Conservation (phyloP, 2,113 vertebrate species). For the Lethenteron reissneri region DNA sequence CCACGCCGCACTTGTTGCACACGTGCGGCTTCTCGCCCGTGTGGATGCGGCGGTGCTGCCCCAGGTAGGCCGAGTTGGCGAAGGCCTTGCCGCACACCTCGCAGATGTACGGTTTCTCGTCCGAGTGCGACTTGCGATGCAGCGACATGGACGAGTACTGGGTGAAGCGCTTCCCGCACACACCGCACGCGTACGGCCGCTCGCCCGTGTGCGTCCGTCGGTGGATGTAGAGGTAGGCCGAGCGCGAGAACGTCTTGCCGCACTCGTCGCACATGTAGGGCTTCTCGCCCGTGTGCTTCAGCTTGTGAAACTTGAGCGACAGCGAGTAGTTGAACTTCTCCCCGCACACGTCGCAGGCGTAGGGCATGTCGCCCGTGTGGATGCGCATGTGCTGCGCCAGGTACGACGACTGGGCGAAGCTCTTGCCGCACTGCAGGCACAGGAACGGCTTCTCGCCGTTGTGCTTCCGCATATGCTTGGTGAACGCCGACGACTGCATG, state of each 20-base stretch:
- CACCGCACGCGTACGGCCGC: not conserved
- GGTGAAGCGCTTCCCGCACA: slow-evolving; percentile 2
- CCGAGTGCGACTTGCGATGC: slow-evolving; percentile 6
- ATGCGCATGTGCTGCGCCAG: slow-evolving; percentile 6
- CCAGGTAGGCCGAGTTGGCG: slow-evolving; percentile 3
- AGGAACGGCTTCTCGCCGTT: not conserved
- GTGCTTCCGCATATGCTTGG: not conserved
- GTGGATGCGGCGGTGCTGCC: slow-evolving; percentile 2
- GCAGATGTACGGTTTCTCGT: not conserved
- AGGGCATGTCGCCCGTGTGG: slow-evolving; percentile 2
- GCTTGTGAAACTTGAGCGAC: slow-evolving; percentile 4
- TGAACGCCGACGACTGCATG: not conserved
- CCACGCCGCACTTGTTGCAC: slow-evolving; percentile 1
- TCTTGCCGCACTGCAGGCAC: slow-evolving; percentile 7
- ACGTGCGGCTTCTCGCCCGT: slow-evolving; percentile 4
- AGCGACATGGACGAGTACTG: slow-evolving; percentile 6
- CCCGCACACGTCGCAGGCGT: not conserved
- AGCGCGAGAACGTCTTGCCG: slow-evolving; percentile 3
- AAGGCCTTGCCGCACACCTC: not conserved
- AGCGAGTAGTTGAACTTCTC: not conserved
- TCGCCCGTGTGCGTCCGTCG: not conserved
- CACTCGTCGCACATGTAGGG: slow-evolving; percentile 6
- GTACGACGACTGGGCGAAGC: not conserved
- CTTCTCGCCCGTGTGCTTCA: slow-evolving; percentile 5
- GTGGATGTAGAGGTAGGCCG: not conserved